Evolutionary conservation across 1,140 invertebrate species (phyloP), one percentile per base, ranked within the genome.

Genomic region (Hypothenemus hampei): DNA sequence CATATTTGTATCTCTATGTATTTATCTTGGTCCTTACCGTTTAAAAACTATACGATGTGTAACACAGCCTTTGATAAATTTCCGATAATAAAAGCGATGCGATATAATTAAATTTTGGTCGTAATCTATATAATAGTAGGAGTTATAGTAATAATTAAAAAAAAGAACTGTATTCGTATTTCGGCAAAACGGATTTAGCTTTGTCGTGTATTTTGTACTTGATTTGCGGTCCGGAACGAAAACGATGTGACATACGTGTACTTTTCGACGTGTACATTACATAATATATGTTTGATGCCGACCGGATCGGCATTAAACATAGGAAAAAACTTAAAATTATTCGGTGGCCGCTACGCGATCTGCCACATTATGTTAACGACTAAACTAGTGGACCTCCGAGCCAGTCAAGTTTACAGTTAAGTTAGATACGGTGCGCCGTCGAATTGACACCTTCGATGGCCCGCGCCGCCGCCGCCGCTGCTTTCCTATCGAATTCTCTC

Each of bases 341-440:
- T 57, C 19, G n/a, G 59, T 58, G 60, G 63, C 51, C 57, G 57
- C 33, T 56, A 60, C 53, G 57, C 66, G 68, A 69, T 69, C 59
- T 72, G 70, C 70, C 70, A 72, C 70, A 72, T 72, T 69, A 72
- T 71, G 69, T 70, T 70, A 66, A 70, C 70, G 69, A 72, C 70
- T 72, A n/a, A n/a, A n/a, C n/a, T n/a, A n/a, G n/a, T n/a, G 65
- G 60, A 37, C 58, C 59, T 57, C 59, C 40, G 55, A 56, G 40
- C 52, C 44, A 23, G 26, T 16, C 35, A 37, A 48, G 45, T 56
- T 48, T 50, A 46, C 59, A 54, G 60, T 61, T 59, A 69, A 67
- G 64, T 67, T 69, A 58, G 68, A 57, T 46, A 50, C 61, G 58
- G 58, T 39, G 53, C 54, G 44, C 54, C 45, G 22, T 29, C n/a